Conservation (phyloP, 2,113 vertebrate species). For the Motacilla alba region DNA sequence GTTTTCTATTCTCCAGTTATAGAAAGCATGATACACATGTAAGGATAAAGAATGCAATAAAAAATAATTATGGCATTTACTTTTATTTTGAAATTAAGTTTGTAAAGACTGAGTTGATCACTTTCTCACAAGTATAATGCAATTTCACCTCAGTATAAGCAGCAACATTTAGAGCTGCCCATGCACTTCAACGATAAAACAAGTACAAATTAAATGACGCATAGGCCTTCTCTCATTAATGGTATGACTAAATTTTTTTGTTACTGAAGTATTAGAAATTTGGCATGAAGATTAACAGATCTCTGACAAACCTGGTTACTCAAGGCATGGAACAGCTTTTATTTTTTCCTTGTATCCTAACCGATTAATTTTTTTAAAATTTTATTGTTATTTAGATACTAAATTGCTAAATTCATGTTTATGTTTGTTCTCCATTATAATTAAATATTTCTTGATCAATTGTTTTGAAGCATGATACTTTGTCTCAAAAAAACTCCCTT, state of each 20-base stretch:
- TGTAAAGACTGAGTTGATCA: background rate
- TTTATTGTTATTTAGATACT: background rate
- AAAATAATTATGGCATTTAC: background rate
- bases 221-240: background rate
- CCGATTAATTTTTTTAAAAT: background rate
- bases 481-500: background rate
- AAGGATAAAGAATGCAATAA: background rate
- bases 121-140: background rate
- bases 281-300: background rate
- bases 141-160: background rate
- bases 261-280: background rate
- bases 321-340: background rate
- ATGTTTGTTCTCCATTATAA: background rate
- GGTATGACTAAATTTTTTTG: background rate
- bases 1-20: background rate
- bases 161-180: background rate
- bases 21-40: background rate
- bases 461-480: background rate
- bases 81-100: background rate
- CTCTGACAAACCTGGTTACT: background rate
- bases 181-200: background rate
- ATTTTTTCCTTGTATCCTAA: background rate
- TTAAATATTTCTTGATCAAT: background rate
- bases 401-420: background rate
- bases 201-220: background rate